Evolutionary conservation across 2,888 invertebrate species (phyloP).

Genomic region (Dugesia japonica): DNA sequence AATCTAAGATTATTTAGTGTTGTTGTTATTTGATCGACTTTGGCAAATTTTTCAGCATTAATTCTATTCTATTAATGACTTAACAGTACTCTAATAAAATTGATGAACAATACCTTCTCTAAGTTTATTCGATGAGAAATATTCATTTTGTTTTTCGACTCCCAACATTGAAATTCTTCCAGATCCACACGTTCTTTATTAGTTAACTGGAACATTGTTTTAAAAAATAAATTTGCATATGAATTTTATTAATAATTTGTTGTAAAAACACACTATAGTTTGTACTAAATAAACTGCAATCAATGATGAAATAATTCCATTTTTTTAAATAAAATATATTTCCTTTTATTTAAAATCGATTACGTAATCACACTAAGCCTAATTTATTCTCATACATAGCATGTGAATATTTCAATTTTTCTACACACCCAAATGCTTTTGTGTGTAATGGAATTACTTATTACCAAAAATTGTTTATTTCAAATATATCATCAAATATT

Average conservation of each 20-base stretch:
- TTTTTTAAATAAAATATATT: not conserved
- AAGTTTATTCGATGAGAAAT: not conserved
- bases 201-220: not conserved
- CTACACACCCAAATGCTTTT: no score
- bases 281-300: not conserved
- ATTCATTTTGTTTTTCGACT: not conserved
- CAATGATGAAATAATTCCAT: conserved; percentile 1
- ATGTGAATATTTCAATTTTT: conserved; percentile 16
- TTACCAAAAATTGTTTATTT: no score
- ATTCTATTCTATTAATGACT: not conserved
- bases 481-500: no score
- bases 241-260: no score
- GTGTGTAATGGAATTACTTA: no score
- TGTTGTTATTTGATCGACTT: not conserved
- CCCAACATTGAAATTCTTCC: not conserved
- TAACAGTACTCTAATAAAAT: not conserved
- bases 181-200: not conserved
- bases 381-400: not conserved
- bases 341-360: not conserved
- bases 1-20: not conserved
- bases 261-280: not conserved
- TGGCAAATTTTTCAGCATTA: not conserved
- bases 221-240: no score
- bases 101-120: not conserved
- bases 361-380: not conserved